A percentile compares a stretch with the other conserved stretches of the same genome.
phyloP scores from a whole-genome alignment of 2,888 invertebrate species.

The Sesia apiformis region DNA sequence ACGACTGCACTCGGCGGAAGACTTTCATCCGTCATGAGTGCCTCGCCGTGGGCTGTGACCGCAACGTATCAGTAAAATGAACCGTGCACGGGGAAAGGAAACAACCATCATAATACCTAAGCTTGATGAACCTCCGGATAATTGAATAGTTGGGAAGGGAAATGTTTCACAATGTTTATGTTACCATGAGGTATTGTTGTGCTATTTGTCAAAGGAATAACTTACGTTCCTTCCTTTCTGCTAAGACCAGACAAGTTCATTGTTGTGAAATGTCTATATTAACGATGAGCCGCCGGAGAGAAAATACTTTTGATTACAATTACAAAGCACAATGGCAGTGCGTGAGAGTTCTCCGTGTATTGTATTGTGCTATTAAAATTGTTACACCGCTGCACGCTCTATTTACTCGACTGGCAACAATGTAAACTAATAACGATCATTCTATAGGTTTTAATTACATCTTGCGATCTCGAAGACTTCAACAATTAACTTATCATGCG shows the following conservation, averaged over 20 bases:
- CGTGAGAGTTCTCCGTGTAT: slow-evolving; percentile 54
- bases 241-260: slow-evolving; percentile 18
- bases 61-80: slow-evolving; percentile 28
- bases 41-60: slow-evolving; percentile 19
- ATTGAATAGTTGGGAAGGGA: too few relatives aligned
- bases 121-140: not conserved
- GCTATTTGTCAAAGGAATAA: too few relatives aligned
- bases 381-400: slow-evolving; percentile 59
- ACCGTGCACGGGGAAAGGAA: slow-evolving; percentile 13
- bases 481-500: slow-evolving; percentile 40
- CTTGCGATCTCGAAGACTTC: slow-evolving; percentile 36
- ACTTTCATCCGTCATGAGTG: slow-evolving; percentile 59
- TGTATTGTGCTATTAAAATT: slow-evolving; percentile 56
- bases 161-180: too few relatives aligned
- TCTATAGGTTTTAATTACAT: slow-evolving; percentile 48
- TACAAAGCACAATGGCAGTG: slow-evolving; percentile 53
- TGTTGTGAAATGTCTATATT: slow-evolving; percentile 46
- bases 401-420: slow-evolving; percentile 59
- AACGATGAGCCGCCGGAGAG: slow-evolving; percentile 44
- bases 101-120: not conserved
- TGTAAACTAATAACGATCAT: slow-evolving; percentile 64
- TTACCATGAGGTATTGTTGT: too few relatives aligned
- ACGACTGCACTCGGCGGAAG: slow-evolving; percentile 36
- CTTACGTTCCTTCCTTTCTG: too few relatives aligned
- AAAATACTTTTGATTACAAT: slow-evolving; percentile 58